These are phyloP conservation scores for Mungos mungo DNA, from an alignment of 2,113 vertebrate genomes.

Conservation along the genomic window DNA sequence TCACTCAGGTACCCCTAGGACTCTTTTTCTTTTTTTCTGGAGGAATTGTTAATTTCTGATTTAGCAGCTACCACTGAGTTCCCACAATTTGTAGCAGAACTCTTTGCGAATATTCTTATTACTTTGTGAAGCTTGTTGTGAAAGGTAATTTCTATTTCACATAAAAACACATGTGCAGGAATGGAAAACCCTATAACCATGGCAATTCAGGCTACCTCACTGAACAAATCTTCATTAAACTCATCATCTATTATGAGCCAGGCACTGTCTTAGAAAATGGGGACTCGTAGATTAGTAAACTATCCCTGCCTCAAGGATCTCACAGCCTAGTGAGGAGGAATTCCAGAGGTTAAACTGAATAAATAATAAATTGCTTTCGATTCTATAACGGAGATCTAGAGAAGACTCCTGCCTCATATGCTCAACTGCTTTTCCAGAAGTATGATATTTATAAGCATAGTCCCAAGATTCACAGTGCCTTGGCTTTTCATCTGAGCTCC, in stretches of 20 bases:
- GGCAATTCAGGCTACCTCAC: neutral
- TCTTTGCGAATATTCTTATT: neutral
- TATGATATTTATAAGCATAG: neutral
- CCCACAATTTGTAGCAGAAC: neutral
- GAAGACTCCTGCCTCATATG: neutral
- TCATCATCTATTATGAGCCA: neutral
- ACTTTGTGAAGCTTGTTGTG: neutral
- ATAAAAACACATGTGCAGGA: neutral
- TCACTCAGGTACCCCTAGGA: no score
- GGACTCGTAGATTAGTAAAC: neutral
- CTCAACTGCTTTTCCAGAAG: neutral
- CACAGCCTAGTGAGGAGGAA: neutral
- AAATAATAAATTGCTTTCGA: neutral
- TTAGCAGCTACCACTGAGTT: neutral
- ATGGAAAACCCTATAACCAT: neutral
- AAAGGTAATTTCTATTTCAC: neutral
- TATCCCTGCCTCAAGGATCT: neutral
- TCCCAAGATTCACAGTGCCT: neutral
- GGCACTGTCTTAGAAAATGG: neutral
- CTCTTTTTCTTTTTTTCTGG: neutral
- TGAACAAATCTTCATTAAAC: constrained; percentile 12
- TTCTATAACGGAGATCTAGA: neutral
- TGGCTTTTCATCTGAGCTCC: neutral
- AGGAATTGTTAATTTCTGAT: neutral
- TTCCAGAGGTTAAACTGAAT: constrained; percentile 14